Base-by-base conservation (phyloP, 2,797 vertebrate genomes). In the Sphaeramia orbicularis region DNA sequence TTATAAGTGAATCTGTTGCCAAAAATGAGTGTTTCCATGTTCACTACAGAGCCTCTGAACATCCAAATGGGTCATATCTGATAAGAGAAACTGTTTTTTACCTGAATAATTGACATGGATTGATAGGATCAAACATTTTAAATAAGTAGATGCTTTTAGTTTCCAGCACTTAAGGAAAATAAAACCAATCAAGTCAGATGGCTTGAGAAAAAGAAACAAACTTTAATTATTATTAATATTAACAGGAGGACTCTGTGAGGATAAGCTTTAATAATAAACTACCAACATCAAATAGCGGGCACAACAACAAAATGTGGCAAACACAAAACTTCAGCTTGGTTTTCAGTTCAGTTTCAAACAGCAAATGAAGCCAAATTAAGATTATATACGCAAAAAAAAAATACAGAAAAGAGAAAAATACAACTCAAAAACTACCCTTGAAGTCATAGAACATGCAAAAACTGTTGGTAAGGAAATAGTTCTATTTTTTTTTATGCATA, bases 181-280 rank as follows among this genome's bases (percentile, higher is more conserved):
- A 27, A 27, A 27, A 27, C 24, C 24, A 27, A 24, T 27, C 24
- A 27, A 27, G 24, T 27, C 24, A 27, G 24, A 27, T 27, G 5
- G 24, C 24, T 27, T 27, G 5, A 27, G 24, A 27, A 27, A 27
- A 2, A 65, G 82, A 86, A 87, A 65, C 78, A 86, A 88, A 81
- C 83, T 91, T 88, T 92, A 86, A 85, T 92, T 82, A 85, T 92
- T 82, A 69, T 64, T 30, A 69, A 65, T 10, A 75, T 49, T 8
- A 67, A 81, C 52, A 81, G 54, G 50, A 81, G 44, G 61, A 24
- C 61, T 69, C 15, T 59, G 44, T 59, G 65, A 70, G 43, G 43
- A 61, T 16, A 48, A 14, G 18, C 48, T 47, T 11, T 6, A 38
- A 13, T 12, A 41, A 12, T 41, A 41, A 3, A 58, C 36, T 37